Base-by-base conservation (phyloP, 2,888 invertebrate genomes). In the Thecophora atra region DNA sequence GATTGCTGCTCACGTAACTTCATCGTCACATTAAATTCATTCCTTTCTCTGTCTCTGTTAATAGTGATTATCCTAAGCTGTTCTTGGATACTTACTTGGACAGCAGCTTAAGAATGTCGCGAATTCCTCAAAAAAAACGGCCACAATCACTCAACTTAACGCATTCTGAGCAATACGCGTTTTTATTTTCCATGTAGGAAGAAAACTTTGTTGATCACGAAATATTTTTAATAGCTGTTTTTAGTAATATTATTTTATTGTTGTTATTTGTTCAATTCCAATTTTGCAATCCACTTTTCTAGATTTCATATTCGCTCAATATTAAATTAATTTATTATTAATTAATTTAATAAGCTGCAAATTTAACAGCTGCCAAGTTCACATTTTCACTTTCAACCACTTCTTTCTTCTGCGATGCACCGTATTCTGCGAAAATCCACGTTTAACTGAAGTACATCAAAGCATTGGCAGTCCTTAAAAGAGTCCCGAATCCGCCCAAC, bases 361-460 rank as follows among this genome's bases (percentile, higher is more conserved):
- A 15, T 17, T n/a, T 11, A 47, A 47, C n/a, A 47, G 17, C n/a
- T 47, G 15, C 6, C 1, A 15, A 47, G 15, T 47, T 47, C 5
- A 5, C 11, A 47, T 47, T 47, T 47, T 5, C 17, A 17, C 17
- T 17, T 47, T 37, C 28, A 28, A 13, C 28, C 15, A 26, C 28
- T 28, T 58, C 26, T 15, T 26, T 58, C 47, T 5, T 2, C 47
- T 11, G 47, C 47, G 17, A 47, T 51, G 60, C 60, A 51, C 47
- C n/a, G 60, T 28, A 15, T 13, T 28, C 51, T n/a, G 21, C 60
- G n/a, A 62, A 44, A 69, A 13, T 62, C 47, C 60, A 69, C 69
- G 69, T 60, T 69, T n/a, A 69, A 69, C 69, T 69, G 47, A 60
- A 30, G 60, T 30, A 51, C 42, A 60, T 60, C 21, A n/a, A 26